These are phyloP conservation scores for Scomber scombrus DNA, from an alignment of 2,113 vertebrate genomes.

Conservation along the genomic window DNA sequence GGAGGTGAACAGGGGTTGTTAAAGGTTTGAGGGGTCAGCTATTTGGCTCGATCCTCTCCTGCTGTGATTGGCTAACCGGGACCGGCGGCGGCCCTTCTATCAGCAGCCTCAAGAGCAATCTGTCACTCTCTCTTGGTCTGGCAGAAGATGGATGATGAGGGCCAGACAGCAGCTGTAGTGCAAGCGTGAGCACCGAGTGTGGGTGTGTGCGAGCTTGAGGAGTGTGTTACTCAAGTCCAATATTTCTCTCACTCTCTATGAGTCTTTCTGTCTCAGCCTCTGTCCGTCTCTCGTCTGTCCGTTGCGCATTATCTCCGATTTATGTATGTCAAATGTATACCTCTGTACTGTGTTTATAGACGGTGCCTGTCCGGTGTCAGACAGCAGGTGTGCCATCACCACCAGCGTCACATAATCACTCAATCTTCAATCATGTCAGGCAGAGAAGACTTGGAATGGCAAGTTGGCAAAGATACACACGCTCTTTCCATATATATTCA, in stretches of 20 bases:
- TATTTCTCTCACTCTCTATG: not conserved
- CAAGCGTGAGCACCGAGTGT: slow-evolving; percentile 16
- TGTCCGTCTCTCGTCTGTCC: not conserved
- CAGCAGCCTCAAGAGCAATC: slow-evolving; percentile 44
- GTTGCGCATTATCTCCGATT: slow-evolving; percentile 6
- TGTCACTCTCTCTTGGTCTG: slow-evolving; percentile 61
- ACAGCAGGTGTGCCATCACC: slow-evolving; percentile 29
- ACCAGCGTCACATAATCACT: slow-evolving; percentile 36
- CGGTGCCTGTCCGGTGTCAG: not conserved
- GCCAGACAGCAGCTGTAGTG: slow-evolving; percentile 63
- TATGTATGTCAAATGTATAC: slow-evolving; percentile 38
- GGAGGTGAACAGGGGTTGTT: not conserved
- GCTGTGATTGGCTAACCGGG: slow-evolving; percentile 45
- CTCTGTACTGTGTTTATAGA: slow-evolving; percentile 7
- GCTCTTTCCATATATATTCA: slow-evolving; percentile 69
- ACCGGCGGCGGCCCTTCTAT: slow-evolving; percentile 41
- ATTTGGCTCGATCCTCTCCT: slow-evolving; percentile 35
- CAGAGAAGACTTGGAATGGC: slow-evolving; percentile 31
- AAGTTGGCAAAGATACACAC: slow-evolving; percentile 48
- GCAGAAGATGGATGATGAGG: slow-evolving; percentile 67
- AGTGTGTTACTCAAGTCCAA: slow-evolving; percentile 2
- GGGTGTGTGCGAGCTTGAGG: slow-evolving; percentile 31
- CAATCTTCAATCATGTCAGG: slow-evolving; percentile 55
- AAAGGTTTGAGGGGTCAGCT: slow-evolving; percentile 45
- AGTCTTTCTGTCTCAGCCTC: not conserved